Percentiles rank a stretch among this genome's conserved stretches.
Conservation (phyloP, 2,888 invertebrate genomes). For the Pemphredon lugubris region DNA sequence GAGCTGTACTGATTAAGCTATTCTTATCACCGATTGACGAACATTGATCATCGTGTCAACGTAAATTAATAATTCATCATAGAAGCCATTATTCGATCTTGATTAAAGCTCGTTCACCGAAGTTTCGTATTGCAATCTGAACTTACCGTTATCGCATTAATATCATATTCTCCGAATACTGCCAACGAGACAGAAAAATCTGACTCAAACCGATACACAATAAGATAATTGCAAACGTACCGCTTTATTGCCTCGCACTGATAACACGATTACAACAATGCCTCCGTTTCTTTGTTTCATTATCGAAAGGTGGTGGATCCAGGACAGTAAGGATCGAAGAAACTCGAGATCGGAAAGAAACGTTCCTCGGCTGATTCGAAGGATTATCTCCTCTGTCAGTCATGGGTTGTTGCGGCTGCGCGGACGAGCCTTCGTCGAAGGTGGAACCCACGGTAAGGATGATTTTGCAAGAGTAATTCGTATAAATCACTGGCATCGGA, state of each 20-base stretch:
- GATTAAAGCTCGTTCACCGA: too few relatives aligned
- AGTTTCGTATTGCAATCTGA: background rate
- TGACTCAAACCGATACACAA: too few relatives aligned
- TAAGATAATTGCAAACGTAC: too few relatives aligned
- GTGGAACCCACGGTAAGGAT: constrained; percentile 72
- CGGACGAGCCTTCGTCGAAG: constrained; percentile 72
- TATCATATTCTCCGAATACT: too few relatives aligned
- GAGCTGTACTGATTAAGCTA: too few relatives aligned
- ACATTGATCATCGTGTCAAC: too few relatives aligned
- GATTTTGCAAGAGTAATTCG: constrained; percentile 12
- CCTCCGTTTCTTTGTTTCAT: constrained; percentile 46
- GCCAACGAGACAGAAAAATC: background rate
- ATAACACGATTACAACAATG: constrained; percentile 33
- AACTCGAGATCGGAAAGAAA: constrained; percentile 40
- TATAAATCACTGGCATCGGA: too few relatives aligned
- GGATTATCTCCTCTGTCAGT: constrained; percentile 35
- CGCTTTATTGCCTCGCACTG: too few relatives aligned
- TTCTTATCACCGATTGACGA: too few relatives aligned
- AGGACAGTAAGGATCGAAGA: constrained; percentile 32
- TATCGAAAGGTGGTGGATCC: constrained; percentile 47
- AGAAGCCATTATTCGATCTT: too few relatives aligned
- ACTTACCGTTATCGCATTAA: background rate
- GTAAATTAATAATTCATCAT: too few relatives aligned
- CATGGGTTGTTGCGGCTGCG: constrained; percentile 75
- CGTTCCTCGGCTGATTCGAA: constrained; percentile 27